A percentile compares a stretch with the other conserved stretches of the same genome.
These are phyloP conservation scores for Myocastor coypus DNA, from an alignment of 2,113 vertebrate genomes.

Conservation along the genomic window DNA sequence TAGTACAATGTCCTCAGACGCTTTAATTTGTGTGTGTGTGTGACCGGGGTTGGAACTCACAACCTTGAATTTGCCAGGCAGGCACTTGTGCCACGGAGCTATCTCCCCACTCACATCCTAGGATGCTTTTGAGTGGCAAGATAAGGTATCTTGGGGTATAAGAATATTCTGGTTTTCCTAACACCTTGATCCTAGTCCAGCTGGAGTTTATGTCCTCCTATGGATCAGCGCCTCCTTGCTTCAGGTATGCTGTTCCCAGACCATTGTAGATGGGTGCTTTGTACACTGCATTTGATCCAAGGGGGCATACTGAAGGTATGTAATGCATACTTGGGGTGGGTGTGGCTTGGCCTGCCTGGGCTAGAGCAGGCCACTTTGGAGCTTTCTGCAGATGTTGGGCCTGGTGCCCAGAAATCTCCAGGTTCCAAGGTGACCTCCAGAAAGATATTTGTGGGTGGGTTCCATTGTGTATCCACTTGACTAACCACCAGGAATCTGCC, in stretches of 20 bases:
- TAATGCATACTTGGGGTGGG: neutral
- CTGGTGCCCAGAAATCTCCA: neutral
- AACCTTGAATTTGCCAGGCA: too few relatives aligned
- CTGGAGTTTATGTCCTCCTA: neutral
- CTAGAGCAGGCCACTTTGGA: neutral
- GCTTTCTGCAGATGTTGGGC: neutral
- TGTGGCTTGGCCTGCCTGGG: neutral
- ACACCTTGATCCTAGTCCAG: neutral
- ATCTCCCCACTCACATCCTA: neutral
- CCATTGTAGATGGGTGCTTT: neutral
- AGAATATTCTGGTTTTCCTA: neutral
- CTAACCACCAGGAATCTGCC: constrained; percentile 10
- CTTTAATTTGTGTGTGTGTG: too few relatives aligned
- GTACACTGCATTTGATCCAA: neutral
- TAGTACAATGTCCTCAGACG: neutral
- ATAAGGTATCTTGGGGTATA: neutral
- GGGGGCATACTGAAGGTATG: neutral
- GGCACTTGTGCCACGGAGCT: too few relatives aligned
- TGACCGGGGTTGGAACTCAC: too few relatives aligned
- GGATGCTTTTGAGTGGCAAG: neutral
- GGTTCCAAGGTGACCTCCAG: neutral
- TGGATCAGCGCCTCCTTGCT: neutral
- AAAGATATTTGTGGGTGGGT: neutral
- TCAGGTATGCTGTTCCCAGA: neutral
- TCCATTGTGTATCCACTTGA: neutral